phyloP scores from a whole-genome alignment of 2,888 invertebrate species.

The Polydrusus pterygomalis region DNA sequence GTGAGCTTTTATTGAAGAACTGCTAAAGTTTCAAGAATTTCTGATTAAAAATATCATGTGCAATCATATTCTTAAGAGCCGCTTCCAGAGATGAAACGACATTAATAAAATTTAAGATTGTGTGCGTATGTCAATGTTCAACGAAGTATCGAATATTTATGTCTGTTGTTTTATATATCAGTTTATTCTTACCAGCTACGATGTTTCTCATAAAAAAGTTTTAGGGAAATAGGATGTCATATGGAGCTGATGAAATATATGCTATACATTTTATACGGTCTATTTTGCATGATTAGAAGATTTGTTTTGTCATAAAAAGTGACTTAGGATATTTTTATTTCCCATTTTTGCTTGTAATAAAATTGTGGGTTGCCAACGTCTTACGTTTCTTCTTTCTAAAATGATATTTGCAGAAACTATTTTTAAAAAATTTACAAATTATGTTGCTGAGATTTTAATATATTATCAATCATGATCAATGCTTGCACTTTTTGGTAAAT shows the following conservation, averaged over 20 bases:
- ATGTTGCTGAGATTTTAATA: too few species aligned
- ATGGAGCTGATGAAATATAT: constrained; percentile 51
- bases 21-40: constrained; percentile 60
- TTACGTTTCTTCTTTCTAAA: too few species aligned
- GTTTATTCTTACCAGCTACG: constrained; percentile 34
- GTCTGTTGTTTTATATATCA: constrained; percentile 59
- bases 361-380: too few species aligned
- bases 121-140: constrained; percentile 55
- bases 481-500: too few species aligned
- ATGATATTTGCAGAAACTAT: too few species aligned
- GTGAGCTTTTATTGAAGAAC: constrained; percentile 56
- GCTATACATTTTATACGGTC: constrained; percentile 54
- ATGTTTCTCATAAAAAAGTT: constrained; percentile 59
- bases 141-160: constrained; percentile 62
- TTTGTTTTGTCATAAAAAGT: constrained; percentile 50
- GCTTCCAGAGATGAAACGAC: constrained; percentile 59
- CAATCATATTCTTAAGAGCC: constrained; percentile 64
- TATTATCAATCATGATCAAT: too few species aligned
- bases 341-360: not conserved
- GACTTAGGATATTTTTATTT: constrained; percentile 5
- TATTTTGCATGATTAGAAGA: constrained; percentile 54
- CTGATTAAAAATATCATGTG: constrained; percentile 64
- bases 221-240: constrained; percentile 60
- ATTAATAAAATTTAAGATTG: constrained; percentile 58
- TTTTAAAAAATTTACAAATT: too few species aligned